Evolutionary conservation across 2,888 invertebrate species (phyloP), one percentile per base, ranked within the genome.

Genomic region (Amblyjoppa proteus): DNA sequence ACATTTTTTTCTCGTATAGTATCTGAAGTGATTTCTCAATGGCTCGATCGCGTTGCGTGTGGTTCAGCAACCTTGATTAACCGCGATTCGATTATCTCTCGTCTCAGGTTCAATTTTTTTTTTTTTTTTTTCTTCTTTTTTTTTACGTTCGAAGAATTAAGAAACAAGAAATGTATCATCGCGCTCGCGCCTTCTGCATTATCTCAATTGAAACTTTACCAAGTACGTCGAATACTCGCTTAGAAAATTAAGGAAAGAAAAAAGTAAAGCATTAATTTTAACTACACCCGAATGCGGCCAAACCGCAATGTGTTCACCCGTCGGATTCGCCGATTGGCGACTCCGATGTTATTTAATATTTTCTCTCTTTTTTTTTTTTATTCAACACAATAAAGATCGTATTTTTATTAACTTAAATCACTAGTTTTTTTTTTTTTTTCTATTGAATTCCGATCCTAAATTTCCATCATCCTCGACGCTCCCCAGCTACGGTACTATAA

Each of bases 281-380:
- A 83, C 80, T 51, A 83, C 85, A 77, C 80, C 85, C 83, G 80
- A 85, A 76, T 73, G 85, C 69, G 83, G 77, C 80, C n/a, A 76
- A 78, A 70, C 91, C 92, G 90, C 90, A 91, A 89, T 92, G 91
- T 92, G 91, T 93, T 92, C 92, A 93, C 88, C 88, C 90, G 89
- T 89, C 89, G 87, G 41, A 90, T 89, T 88, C 89, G 83, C 77
- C 84, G 76, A 64, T 61, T 31, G 53, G 80, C 85, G 73, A 75
- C 41, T 58, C 61, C 88, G 89, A 56, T 88, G 88, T 89, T 89
- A 90, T 90, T 88, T 89, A 87, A 89, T 88, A 87, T 87, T 76
- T 51, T 16, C 45, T 61, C 45, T 61, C 86, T 87, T 84, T 87
- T 87, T 81, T 87, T 81, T 84, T 86, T 84, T 86, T 84, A 89